Percentiles rank a stretch among this genome's conserved stretches.
Evolutionary conservation across 2,113 vertebrate species (phyloP).

Genomic region (Thermophis baileyi): DNA sequence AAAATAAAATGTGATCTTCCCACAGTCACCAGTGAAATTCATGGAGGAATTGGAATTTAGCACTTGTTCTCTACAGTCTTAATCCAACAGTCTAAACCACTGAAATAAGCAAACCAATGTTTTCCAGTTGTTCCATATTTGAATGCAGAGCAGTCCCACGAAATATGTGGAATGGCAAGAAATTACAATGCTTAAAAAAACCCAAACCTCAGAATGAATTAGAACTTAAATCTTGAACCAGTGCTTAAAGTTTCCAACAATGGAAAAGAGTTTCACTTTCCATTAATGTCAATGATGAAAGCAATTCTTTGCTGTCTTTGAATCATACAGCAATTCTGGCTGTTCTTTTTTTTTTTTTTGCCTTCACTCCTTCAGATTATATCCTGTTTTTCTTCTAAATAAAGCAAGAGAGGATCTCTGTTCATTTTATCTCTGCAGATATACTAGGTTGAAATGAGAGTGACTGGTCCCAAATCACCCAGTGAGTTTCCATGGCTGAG

Average conservation of each 20-base stretch:
- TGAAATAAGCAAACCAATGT: background rate
- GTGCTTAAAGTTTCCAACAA: background rate
- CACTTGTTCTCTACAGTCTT: background rate
- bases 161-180: background rate
- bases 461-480: background rate
- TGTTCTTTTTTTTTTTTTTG: background rate
- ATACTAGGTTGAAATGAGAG: background rate
- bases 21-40: background rate
- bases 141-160: background rate
- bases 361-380: background rate
- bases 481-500: constrained; percentile 3
- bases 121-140: background rate
- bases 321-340: background rate
- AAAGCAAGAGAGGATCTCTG: background rate
- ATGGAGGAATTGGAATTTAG: background rate
- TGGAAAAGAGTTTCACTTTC: background rate
- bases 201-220: background rate
- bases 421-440: background rate
- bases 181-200: background rate
- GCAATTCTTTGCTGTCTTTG: background rate
- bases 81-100: background rate
- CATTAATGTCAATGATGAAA: background rate
- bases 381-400: background rate
- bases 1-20: background rate
- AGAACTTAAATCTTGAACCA: background rate